These are phyloP conservation scores for Lethenteron reissneri DNA, from an alignment of 2,113 vertebrate species.

Conservation along the genomic window DNA sequence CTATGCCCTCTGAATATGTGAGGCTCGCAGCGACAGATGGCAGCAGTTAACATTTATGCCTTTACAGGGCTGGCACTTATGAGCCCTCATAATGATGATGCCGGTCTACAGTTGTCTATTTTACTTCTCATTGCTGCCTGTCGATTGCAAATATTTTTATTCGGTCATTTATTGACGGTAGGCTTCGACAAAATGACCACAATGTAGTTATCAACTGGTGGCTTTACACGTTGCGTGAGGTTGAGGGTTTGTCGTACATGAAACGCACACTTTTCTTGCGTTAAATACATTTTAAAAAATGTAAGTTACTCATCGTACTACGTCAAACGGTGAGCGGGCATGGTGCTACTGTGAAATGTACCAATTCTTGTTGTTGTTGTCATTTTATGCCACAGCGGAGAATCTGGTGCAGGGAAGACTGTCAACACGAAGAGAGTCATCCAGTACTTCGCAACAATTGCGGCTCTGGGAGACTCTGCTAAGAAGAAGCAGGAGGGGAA, in stretches of 20 bases:
- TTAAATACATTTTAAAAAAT: background rate
- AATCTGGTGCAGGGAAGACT: slow-evolving; percentile 11
- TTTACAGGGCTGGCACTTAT: no score
- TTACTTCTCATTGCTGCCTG: no score
- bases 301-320: background rate
- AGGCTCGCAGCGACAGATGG: no score
- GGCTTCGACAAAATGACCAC: no score
- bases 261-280: background rate
- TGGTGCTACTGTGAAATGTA: background rate
- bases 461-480: slow-evolving; percentile 9
- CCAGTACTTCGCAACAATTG: slow-evolving; percentile 10
- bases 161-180: no score
- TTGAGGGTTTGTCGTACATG: background rate
- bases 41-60: no score
- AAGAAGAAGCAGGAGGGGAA: slow-evolving; percentile 8
- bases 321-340: background rate
- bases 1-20: no score
- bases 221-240: no score
- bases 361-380: background rate
- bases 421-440: slow-evolving; percentile 11
- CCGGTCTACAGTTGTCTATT: no score
- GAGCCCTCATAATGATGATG: no score
- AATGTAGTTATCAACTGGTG: no score
- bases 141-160: no score
- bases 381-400: slow-evolving; percentile 6